Conservation (phyloP, 2,888 invertebrate species). For the Lepeophtheirus nordmannii region DNA sequence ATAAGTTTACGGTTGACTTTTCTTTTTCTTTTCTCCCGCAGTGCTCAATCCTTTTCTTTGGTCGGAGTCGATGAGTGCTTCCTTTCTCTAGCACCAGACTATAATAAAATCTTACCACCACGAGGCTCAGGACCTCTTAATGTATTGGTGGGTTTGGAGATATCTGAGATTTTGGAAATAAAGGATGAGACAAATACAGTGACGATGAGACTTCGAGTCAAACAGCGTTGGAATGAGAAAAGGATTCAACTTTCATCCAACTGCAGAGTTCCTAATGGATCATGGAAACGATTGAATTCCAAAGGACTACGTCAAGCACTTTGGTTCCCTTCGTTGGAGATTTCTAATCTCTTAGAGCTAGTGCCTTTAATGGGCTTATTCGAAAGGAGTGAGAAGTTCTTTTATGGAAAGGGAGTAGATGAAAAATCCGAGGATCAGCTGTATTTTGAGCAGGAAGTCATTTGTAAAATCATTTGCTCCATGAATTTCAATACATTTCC, state of each 20-base stretch:
- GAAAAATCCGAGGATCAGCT: background rate
- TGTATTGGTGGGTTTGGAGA: too few species aligned
- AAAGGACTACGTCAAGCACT: background rate
- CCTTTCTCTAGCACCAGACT: too few species aligned
- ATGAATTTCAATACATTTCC: conserved; percentile 4
- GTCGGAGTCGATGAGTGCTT: too few species aligned
- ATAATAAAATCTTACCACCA: too few species aligned
- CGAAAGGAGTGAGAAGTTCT: too few species aligned
- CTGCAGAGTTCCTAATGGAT: too few species aligned
- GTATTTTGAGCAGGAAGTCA: background rate
- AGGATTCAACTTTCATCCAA: background rate
- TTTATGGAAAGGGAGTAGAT: too few species aligned
- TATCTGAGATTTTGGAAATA: background rate
- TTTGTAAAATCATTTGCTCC: background rate
- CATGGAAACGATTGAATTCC: too few species aligned
- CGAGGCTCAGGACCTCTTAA: too few species aligned
- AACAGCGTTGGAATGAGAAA: background rate
- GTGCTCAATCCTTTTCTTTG: too few species aligned
- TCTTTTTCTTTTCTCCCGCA: too few species aligned
- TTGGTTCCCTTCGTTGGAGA: background rate
- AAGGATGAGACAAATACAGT: background rate
- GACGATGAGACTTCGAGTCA: background rate
- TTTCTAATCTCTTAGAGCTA: background rate
- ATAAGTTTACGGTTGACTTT: too few species aligned
- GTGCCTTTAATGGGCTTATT: background rate